Conservation (phyloP, 2,797 vertebrate species). For the Sebastes reedi region DNA sequence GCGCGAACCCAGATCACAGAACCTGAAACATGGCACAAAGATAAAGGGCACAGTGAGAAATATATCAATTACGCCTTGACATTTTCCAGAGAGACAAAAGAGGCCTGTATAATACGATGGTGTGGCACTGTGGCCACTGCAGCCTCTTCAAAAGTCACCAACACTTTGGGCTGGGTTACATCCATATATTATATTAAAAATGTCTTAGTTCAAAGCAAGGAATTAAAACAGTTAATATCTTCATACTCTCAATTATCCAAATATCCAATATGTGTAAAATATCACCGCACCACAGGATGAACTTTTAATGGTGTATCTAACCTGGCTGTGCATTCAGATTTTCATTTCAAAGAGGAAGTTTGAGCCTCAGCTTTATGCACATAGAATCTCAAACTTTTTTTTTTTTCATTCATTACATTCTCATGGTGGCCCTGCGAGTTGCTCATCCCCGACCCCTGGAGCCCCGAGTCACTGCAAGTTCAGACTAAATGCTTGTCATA, state of each 20-base stretch:
- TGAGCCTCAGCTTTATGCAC: slow-evolving; percentile 15
- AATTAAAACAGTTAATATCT: slow-evolving; percentile 2
- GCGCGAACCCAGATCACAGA: slow-evolving; percentile 78
- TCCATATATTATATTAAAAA: neutral
- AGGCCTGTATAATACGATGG: slow-evolving; percentile 55
- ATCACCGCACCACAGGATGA: neutral
- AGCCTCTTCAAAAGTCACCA: slow-evolving; percentile 39
- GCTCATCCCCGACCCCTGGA: slow-evolving; percentile 6
- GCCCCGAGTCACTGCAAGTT: slow-evolving; percentile 24
- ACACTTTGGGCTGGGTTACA: slow-evolving; percentile 3
- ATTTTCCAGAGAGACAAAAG: slow-evolving; percentile 84
- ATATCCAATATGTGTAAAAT: neutral
- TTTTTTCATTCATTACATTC: slow-evolving; percentile 23
- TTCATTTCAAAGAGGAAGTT: slow-evolving; percentile 43
- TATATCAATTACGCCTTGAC: slow-evolving; percentile 84
- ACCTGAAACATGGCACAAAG: slow-evolving; percentile 74
- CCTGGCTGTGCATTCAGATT: slow-evolving; percentile 33
- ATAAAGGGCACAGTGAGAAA: slow-evolving; percentile 79
- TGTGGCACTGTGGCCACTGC: slow-evolving; percentile 28
- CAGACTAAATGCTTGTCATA: neutral
- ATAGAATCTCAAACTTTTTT: slow-evolving; percentile 19
- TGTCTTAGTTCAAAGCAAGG: neutral
- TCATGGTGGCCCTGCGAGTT: neutral
- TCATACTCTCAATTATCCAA: neutral
- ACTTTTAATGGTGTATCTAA: slow-evolving; percentile 22